Evolutionary conservation across 2,888 invertebrate genomes (phyloP).

Genomic region (Heteropelma amictum): DNA sequence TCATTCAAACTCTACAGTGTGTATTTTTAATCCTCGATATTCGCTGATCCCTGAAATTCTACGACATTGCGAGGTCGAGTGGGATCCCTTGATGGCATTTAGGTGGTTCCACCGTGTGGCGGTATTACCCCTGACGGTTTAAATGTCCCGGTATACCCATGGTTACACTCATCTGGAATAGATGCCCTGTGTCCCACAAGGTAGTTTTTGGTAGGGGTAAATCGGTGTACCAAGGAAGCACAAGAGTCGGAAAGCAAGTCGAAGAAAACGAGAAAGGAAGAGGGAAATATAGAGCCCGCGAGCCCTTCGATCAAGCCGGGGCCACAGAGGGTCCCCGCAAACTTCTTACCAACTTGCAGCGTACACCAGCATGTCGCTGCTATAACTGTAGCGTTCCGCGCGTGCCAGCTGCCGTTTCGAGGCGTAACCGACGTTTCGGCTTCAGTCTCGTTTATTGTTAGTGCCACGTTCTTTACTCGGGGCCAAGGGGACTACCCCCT

Average conservation of each 20-base stretch:
- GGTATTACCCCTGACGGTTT: slow-evolving; percentile 67
- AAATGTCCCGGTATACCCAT: slow-evolving; percentile 74
- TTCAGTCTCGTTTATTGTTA: slow-evolving; percentile 73
- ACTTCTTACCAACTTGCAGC: slow-evolving; percentile 49
- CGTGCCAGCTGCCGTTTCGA: slow-evolving; percentile 77
- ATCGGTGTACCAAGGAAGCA: slow-evolving; percentile 28
- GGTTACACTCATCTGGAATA: slow-evolving; percentile 52
- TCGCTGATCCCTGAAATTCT: slow-evolving; percentile 36
- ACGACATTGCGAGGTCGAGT: slow-evolving; percentile 66
- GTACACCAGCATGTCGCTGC: slow-evolving; percentile 40
- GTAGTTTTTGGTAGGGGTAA: slow-evolving; percentile 63
- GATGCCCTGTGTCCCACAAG: slow-evolving; percentile 58
- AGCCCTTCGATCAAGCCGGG: slow-evolving; percentile 35
- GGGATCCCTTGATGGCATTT: slow-evolving; percentile 72
- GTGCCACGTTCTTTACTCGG: slow-evolving; percentile 54
- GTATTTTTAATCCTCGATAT: slow-evolving; percentile 1
- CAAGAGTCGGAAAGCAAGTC: slow-evolving; percentile 50
- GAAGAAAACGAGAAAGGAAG: slow-evolving; percentile 52
- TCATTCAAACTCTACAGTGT: too few species aligned
- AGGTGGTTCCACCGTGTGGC: slow-evolving; percentile 73
- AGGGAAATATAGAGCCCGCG: slow-evolving; percentile 53
- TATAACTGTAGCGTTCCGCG: slow-evolving; percentile 68
- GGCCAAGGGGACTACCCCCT: slow-evolving; percentile 58
- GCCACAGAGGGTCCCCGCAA: slow-evolving; percentile 36
- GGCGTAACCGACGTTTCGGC: slow-evolving; percentile 78